Base-by-base conservation (phyloP, 2,888 invertebrate species). In the Caenorhabditis becei region DNA sequence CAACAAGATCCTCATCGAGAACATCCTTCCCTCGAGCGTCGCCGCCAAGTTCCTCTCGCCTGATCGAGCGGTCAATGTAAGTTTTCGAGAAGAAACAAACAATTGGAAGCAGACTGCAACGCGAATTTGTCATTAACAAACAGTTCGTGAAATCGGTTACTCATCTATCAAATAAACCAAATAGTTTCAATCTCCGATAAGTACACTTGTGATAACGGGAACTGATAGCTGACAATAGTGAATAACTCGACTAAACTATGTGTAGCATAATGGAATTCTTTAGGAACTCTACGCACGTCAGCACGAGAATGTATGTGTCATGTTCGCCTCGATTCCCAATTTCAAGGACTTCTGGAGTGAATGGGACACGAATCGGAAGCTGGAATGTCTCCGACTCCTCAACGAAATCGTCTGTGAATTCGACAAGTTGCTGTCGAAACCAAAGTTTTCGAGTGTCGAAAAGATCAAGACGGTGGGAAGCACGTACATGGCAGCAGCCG, bases 321-420 rank as follows among this genome's bases (percentile, higher is more conserved):
- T 97, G 97, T 98, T 98, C 91, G 97, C 97, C 0, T 97, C 97
- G 0, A 97, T 98, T 88, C 97, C 97, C 5, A 97, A 97, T 92
- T 98, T 97, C 92, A 90, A 90, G 75, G 90, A 90, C 69, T 90
- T 90, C 66, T 90, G 90, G 90, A 86, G 88, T 44, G 86, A 90
- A 75, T 90, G 89, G 85, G 96, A 97, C 91, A 96, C 97, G 84
- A 97, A 96, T 91, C 96, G 97, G 88, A 97, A 97, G 91, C 92
- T 97, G 47, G 97, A 97, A 92, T 98, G 97, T 91, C 92, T 98
- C 79, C 93, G 97, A 78, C 93, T 98, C 35, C 93, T 98, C 28
- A 98, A 98, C 91, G 97, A 98, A 93, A 97, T 98, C 87, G 97
- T 97, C 83, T 97, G 97, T 91, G 97, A 97, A 92, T 97, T 97